Evolutionary conservation across 2,113 vertebrate genomes (phyloP), one percentile per base, ranked within the genome.

Genomic region (Pheucticus melanocephalus): DNA sequence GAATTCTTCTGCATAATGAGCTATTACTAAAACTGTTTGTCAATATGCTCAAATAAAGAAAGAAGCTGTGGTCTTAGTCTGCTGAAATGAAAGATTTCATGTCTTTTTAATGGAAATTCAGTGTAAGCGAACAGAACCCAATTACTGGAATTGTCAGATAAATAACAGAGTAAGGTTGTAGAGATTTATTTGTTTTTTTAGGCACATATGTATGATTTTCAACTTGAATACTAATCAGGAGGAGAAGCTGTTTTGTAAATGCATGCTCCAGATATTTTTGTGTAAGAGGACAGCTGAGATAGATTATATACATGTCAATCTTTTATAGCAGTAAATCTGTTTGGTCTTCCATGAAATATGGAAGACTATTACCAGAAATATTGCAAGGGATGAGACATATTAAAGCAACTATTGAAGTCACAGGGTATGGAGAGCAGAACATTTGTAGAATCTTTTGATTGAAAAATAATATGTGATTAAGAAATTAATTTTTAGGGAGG

Each of bases 61-160:
- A 84, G 50, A 85, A n/a, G 19, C 30, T 85, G 80, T 72, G 37
- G 20, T 85, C 40, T 82, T 95, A 47, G 70, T 88, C 40, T 4
- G 0, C 37, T 54, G 50, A 63, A 75, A 92, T 69, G 84, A 85
- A 93, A 80, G 40, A 64, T 65, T 87, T 82, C 5, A 44, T 64
- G 56, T 54, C 28, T 82, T 82, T 96, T 80, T 92, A 88, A 85
- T 88, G 42, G 61, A 31, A 85, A 92, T 90, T 80, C 79, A 47
- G 54, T 42, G 12, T 53, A 77, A 73, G 50, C 2, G 54, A 92
- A 65, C 53, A 88, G 66, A 90, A 90, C 37, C 5, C 48, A 79
- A 50, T 93, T 88, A 92, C 45, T 92, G 27, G 42, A 92, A 95
- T 88, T 94, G 82, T 94, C 90, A 94, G 66, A 78, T 90, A 95